phyloP scores from a whole-genome alignment of 2,113 vertebrate species.

The Myrmecobius fasciatus region DNA sequence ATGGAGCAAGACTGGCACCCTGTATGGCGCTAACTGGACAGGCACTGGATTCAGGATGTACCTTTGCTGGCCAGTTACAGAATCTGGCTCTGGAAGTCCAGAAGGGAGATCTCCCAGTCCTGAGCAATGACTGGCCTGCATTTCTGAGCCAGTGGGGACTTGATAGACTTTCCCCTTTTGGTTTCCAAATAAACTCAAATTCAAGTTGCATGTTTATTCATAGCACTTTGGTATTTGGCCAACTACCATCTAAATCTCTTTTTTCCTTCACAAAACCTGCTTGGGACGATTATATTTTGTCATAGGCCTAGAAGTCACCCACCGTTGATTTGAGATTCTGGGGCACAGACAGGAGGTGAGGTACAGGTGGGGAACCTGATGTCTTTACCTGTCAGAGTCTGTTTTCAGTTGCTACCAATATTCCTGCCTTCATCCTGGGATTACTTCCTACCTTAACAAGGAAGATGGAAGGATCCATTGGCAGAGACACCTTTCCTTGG shows the following conservation, averaged over 20 bases:
- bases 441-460: not conserved
- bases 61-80: not conserved
- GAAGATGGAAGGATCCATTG: not conserved
- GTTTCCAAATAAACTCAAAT: not conserved
- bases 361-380: too few species aligned
- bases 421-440: not conserved
- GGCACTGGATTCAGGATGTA: not conserved
- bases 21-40: not conserved
- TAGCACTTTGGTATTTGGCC: not conserved
- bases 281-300: not conserved
- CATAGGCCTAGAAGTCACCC: not conserved
- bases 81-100: not conserved
- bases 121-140: not conserved
- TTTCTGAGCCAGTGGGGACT: not conserved
- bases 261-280: not conserved
- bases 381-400: not conserved
- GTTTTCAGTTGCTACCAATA: not conserved
- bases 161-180: not conserved
- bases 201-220: not conserved
- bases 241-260: not conserved
- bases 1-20: not conserved
- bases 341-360: too few species aligned
- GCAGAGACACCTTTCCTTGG: conserved; percentile 13
- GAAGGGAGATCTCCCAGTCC: too few species aligned
- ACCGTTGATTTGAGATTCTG: not conserved